Evolutionary conservation across 2,797 vertebrate species (phyloP).

Genomic region (Odontamblyopus rebecca): DNA sequence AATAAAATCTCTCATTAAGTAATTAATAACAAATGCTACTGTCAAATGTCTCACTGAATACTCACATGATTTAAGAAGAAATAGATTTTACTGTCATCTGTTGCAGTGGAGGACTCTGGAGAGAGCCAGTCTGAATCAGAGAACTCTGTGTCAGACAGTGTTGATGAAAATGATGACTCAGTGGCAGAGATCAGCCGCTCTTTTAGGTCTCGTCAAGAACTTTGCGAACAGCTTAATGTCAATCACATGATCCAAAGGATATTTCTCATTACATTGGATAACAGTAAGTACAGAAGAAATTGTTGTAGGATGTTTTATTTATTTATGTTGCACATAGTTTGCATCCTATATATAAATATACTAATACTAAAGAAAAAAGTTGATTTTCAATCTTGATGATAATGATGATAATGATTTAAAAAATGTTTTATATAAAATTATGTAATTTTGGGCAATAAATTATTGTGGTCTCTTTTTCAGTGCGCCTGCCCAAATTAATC

Average conservation of each 20-base stretch:
- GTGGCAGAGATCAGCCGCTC: conserved; percentile 96
- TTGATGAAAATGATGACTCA: conserved; percentile 95
- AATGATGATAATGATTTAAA: too few relatives aligned
- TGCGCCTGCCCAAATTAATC: too few relatives aligned
- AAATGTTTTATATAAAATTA: too few relatives aligned
- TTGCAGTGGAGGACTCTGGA: conserved; percentile 83
- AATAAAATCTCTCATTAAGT: not conserved
- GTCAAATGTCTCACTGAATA: not conserved
- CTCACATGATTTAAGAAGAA: conserved; percentile 2
- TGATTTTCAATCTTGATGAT: too few relatives aligned
- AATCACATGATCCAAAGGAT: conserved; percentile 99
- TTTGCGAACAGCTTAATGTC: conserved; percentile 97
- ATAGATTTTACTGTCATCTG: conserved; percentile 12
- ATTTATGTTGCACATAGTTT: not conserved
- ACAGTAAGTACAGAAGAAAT: conserved; percentile 85
- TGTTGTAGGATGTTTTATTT: not conserved
- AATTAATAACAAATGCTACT: not conserved
- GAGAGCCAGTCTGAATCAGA: conserved; percentile 94
- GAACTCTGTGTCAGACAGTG: conserved; percentile 94
- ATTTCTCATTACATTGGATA: conserved; percentile 96
- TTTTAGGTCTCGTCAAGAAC: conserved; percentile 93
- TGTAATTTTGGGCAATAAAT: too few relatives aligned
- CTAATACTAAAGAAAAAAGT: too few relatives aligned
- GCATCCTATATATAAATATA: too few relatives aligned
- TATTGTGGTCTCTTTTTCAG: too few relatives aligned